These are phyloP conservation scores for Rutpela maculata DNA, from an alignment of 2,888 invertebrate genomes.

Conservation along the genomic window DNA sequence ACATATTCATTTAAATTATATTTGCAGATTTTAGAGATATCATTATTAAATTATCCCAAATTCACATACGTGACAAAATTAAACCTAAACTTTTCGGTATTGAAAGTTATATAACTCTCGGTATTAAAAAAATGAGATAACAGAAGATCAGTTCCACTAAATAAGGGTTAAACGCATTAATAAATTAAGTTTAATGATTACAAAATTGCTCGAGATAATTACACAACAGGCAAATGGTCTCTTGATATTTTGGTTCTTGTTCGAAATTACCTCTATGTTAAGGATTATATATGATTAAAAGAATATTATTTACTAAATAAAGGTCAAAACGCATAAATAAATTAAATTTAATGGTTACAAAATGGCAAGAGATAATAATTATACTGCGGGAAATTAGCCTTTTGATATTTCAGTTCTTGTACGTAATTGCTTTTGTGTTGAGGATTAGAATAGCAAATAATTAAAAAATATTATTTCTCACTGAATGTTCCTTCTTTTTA, in stretches of 20 bases:
- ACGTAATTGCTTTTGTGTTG: no score
- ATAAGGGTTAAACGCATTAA: constrained; percentile 4
- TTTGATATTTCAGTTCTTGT: no score
- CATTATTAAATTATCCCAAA: constrained; percentile 14
- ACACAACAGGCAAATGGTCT: constrained; percentile 20
- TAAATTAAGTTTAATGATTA: constrained; percentile 24
- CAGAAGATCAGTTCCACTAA: neutral
- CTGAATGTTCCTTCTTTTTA: no score
- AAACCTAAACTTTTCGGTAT: neutral
- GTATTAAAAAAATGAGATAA: constrained; percentile 5
- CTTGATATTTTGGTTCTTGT: constrained; percentile 13
- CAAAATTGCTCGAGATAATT: constrained; percentile 13
- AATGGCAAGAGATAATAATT: no score
- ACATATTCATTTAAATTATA: no score
- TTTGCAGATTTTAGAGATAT: neutral
- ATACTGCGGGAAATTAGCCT: no score
- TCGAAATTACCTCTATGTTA: neutral
- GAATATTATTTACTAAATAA: neutral
- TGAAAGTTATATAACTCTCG: constrained; percentile 1
- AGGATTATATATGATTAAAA: neutral
- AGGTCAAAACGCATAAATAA: no score
- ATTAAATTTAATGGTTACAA: no score
- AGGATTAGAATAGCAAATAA: no score
- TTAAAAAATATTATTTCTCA: no score
- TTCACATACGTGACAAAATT: constrained; percentile 20